phyloP scores from a whole-genome alignment of 2,888 invertebrate species.

The Chironomus riparius region DNA sequence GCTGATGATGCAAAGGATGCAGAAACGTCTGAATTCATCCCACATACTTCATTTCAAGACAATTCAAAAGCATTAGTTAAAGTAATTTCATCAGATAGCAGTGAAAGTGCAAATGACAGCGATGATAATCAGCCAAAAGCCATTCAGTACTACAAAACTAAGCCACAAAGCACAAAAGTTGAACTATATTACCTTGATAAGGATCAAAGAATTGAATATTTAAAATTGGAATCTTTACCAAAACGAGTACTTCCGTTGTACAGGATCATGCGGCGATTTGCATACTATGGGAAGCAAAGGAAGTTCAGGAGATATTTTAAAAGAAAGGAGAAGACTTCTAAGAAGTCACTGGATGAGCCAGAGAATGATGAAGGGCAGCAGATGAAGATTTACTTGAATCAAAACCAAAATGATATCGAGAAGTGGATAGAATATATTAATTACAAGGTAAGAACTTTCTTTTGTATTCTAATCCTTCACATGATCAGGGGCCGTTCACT shows the following conservation, averaged over 20 bases:
- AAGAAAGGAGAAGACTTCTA: background rate
- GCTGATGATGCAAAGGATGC: background rate
- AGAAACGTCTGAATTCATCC: background rate
- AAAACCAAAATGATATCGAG: conserved; percentile 46
- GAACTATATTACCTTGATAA: background rate
- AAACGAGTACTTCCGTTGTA: background rate
- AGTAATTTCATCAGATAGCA: background rate
- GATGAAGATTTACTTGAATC: conserved; percentile 36
- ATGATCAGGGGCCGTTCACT: too few species aligned
- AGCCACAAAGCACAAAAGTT: background rate
- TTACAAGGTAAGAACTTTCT: conserved; percentile 46
- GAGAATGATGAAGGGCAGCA: background rate
- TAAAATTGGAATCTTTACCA: background rate
- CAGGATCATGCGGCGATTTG: background rate
- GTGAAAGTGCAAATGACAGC: background rate
- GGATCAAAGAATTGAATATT: background rate
- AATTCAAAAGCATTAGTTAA: background rate
- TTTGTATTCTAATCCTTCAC: too few species aligned
- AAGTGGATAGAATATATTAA: conserved; percentile 53
- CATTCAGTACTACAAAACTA: background rate
- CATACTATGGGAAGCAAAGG: background rate
- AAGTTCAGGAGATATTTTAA: conserved; percentile 5
- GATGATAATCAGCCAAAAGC: background rate
- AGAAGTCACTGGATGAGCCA: background rate
- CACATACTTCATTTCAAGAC: background rate